A percentile compares a stretch with the other conserved stretches of the same genome.
Conservation (phyloP, 2,113 vertebrate genomes). For the Oncorhynchus masou region DNA sequence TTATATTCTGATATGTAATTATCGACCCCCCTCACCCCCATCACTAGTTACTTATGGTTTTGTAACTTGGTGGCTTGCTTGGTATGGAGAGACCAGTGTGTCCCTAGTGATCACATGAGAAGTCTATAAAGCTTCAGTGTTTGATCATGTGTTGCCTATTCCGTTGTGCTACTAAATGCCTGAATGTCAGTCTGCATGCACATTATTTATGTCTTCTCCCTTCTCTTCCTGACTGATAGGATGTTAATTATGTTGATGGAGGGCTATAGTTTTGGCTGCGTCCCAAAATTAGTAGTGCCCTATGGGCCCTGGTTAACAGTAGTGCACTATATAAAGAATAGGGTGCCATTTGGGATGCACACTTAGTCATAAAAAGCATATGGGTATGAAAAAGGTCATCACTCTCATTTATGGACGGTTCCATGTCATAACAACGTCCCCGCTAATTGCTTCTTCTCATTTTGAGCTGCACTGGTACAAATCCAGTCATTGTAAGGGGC, state of each 20-base stretch:
- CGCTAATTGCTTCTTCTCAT: slow-evolving; percentile 16
- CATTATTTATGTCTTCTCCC: neutral
- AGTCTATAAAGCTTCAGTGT: no score
- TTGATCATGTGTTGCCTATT: no score
- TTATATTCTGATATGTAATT: no score
- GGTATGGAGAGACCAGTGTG: no score
- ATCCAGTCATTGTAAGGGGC: slow-evolving; percentile 4
- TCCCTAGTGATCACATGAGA: no score
- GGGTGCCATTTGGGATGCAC: no score
- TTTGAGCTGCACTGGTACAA: slow-evolving; percentile 2
- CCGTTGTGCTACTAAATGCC: neutral
- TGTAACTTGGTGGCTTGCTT: no score
- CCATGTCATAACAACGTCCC: slow-evolving; percentile 12
- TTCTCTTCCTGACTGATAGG: neutral
- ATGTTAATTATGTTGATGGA: slow-evolving; percentile 31
- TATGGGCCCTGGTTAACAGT: no score
- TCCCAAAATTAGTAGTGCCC: no score
- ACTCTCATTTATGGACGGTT: slow-evolving; percentile 15
- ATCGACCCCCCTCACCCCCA: no score
- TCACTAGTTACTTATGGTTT: no score
- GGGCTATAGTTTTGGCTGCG: neutral
- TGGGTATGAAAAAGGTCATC: slow-evolving; percentile 11
- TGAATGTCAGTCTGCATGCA: neutral
- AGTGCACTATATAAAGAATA: no score
- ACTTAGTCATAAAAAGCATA: slow-evolving; percentile 9